Base-by-base conservation (phyloP, 2,888 invertebrate genomes). In the Thalpophila matura region DNA sequence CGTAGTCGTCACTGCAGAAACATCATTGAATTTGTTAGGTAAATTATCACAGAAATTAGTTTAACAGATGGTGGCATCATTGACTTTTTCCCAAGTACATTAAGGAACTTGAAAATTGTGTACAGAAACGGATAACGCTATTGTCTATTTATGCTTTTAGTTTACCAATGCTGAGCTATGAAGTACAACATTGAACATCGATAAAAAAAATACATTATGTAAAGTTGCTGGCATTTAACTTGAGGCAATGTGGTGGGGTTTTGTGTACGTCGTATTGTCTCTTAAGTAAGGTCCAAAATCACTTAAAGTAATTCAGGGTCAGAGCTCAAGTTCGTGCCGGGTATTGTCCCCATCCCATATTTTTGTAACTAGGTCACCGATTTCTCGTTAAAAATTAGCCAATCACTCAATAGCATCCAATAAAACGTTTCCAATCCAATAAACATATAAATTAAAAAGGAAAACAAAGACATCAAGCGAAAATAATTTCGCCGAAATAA, bases 1-100 rank as follows among this genome's bases (percentile, higher is more conserved):
- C 89, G 67, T 91, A 93, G 45, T 95, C 94, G 1, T 93, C 89
- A 57, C 18, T 86, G 84, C 43, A 69, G 73, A 58, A 50, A 60
- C 50, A 29, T 51, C 1, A 61, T 10, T 9, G 12, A 22, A 20
- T 27, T 27, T 35, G 35, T 7, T 42, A 68, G 42, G 29, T 42
- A 7, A 16, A 66, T 55, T 56, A 67, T 56, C 31, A 9, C n/a
- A n/a, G n/a, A 16, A 42, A 61, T 61, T 26, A 54, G 14, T n/a
- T n/a, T 16, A 22, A 16, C 26, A 61, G 38, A 5, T 7, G 66
- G 33, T 18, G 12, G n/a, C n/a, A n/a, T n/a, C n/a, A n/a, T n/a
- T n/a, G n/a, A n/a, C n/a, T n/a, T n/a, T n/a, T n/a, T n/a, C n/a
- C n/a, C n/a, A n/a, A n/a, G n/a, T n/a, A 40, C 27, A 55, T 6